Base-by-base conservation (phyloP, 1,140 invertebrate species). In the Drosophila insularis region DNA sequence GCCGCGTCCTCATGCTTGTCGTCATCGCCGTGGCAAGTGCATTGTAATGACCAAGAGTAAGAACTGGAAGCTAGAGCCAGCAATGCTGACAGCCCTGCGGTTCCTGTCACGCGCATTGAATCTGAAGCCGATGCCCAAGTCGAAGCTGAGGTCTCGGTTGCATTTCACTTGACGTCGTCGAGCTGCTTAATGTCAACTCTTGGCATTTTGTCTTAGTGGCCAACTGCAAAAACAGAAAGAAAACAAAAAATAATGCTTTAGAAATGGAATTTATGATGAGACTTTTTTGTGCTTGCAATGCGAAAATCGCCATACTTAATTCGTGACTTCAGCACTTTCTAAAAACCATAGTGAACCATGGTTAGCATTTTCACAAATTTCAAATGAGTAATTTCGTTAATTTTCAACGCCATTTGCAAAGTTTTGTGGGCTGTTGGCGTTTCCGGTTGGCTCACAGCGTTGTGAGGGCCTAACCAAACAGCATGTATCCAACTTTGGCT, bases 151-250 rank as follows among this genome's bases (percentile, higher is more conserved):
- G 56, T 14, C 70, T 85, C 68, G 78, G 78, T 66, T 81, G 81
- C 81, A 86, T 75, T 85, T 81, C 74, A 86, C 53, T 86, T 82
- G 71, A 77, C 50, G 61, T 76, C 73, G 73, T 69, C 73, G 66
- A 66, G 64, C 70, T 86, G 81, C 81, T 85, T 86, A 85, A 85
- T 86, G 81, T 81, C 81, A 85, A 86, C 81, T 85, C 78, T 85
- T 85, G 81, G 81, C 78, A 72, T 86, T 85, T 81, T 77, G 78
- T 78, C 78, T 85, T 78, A 85, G 81, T 64, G 68, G 61, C 81
- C 54, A 77, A 74, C 85, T 78, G 10, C 10, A 50, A 50, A 50
- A 21, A 50, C 8, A n/a, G n/a, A n/a, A n/a, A n/a, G 2, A 21
- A 19, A 17, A 19, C 0, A 17, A 17, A 21, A 11, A 50, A 50